A percentile compares a stretch with the other conserved stretches of the same genome.
Evolutionary conservation across 2,113 vertebrate species (phyloP).

Genomic region (Artemisiospiza belli): DNA sequence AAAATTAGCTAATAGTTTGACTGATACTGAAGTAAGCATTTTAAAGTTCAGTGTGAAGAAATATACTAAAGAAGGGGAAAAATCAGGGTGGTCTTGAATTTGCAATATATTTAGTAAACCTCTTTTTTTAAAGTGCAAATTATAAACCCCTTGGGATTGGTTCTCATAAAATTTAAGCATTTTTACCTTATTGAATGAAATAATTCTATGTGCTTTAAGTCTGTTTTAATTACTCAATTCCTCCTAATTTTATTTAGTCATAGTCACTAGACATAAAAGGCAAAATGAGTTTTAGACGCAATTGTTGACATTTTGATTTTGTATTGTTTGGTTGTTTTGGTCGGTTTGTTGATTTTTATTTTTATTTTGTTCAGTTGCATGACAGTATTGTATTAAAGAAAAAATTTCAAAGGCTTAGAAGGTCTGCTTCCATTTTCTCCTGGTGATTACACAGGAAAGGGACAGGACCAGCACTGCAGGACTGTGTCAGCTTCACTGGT

Average conservation of each 20-base stretch:
- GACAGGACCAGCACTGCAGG: not conserved
- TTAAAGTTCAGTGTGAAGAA: not conserved
- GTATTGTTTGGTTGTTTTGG: not conserved
- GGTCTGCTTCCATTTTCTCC: not conserved
- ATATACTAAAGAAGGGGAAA: not conserved
- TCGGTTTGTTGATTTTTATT: not conserved
- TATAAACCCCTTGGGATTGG: not conserved
- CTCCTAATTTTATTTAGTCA: not conserved
- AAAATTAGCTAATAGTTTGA: not conserved
- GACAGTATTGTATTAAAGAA: not conserved
- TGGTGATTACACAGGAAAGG: not conserved
- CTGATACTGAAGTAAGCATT: not conserved
- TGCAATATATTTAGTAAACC: not conserved
- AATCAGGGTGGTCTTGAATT: not conserved
- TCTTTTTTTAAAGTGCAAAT: not conserved
- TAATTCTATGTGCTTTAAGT: not conserved
- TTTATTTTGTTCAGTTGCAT: not conserved
- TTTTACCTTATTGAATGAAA: not conserved
- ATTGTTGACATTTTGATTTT: not conserved
- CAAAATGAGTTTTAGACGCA: not conserved
- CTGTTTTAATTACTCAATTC: not conserved
- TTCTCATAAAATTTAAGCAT: not conserved
- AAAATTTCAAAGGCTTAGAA: not conserved
- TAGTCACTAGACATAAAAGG: not conserved
- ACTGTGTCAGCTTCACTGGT: not conserved